Evolutionary conservation across 2,888 invertebrate species (phyloP).

Genomic region (Cordilura impudica): DNA sequence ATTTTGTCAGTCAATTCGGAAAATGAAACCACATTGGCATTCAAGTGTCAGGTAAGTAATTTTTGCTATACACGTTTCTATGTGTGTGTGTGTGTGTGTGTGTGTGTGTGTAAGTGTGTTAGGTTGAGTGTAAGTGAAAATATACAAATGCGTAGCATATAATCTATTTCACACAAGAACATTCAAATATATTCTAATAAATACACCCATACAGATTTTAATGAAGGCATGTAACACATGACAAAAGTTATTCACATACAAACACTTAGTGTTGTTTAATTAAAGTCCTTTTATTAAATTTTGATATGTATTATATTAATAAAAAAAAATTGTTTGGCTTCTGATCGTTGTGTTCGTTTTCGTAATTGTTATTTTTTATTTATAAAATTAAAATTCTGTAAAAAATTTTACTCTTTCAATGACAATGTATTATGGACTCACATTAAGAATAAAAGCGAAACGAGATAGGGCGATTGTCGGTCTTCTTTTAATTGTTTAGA

Average conservation of each 20-base stretch:
- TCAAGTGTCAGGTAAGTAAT: conserved; percentile 84
- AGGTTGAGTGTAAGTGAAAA: not conserved
- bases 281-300: no score
- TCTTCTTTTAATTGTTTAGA: no score
- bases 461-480: no score
- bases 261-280: not conserved
- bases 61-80: conserved; percentile 6
- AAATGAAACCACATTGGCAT: conserved; percentile 84
- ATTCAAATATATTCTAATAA: not conserved
- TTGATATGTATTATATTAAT: no score
- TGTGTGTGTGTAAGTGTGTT: not conserved
- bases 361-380: no score
- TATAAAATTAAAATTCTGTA: no score
- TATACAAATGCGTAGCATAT: not conserved
- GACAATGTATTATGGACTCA: no score
- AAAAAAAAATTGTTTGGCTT: no score
- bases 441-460: no score
- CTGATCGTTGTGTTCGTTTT: no score
- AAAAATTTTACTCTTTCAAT: no score
- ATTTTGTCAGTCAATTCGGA: conserved; percentile 82
- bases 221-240: conserved; percentile 37
- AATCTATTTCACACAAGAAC: not conserved
- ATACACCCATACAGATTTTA: not conserved
- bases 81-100: not conserved
- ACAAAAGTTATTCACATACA: no score